Percentiles rank a stretch among this genome's conserved stretches.
Evolutionary conservation across 2,888 invertebrate species (phyloP).

Genomic region (Notodonta ziczac): DNA sequence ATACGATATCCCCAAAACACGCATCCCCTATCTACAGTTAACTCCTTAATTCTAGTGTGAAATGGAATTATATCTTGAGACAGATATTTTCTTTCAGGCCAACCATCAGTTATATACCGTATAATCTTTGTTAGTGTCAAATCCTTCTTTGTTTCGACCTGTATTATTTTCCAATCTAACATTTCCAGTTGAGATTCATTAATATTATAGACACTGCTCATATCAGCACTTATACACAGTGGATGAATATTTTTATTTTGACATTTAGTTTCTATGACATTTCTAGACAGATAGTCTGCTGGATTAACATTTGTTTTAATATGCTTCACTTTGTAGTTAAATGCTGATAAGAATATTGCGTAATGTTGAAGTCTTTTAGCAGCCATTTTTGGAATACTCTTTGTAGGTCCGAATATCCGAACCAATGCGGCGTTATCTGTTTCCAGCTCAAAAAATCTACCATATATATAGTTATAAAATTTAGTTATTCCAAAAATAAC

Average conservation of each 20-base stretch:
- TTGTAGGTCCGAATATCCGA: neutral
- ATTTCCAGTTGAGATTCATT: neutral
- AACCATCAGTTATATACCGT: neutral
- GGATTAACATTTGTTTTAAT: neutral
- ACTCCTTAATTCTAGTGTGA: neutral
- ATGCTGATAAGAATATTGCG: slow-evolving; percentile 1
- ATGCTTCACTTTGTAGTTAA: neutral
- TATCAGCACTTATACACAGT: neutral
- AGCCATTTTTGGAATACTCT: neutral
- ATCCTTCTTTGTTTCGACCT: neutral
- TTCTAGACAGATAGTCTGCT: slow-evolving; percentile 1
- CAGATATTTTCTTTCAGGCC: neutral
- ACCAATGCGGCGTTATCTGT: neutral
- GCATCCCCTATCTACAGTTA: neutral
- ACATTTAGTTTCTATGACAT: neutral
- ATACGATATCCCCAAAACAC: neutral
- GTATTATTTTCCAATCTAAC: neutral
- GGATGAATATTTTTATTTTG: too few species aligned
- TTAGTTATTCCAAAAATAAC: too few species aligned
- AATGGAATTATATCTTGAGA: neutral
- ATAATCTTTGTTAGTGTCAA: neutral
- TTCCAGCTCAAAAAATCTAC: neutral
- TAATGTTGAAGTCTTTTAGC: neutral
- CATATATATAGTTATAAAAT: too few species aligned
- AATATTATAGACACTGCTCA: neutral